These are phyloP conservation scores for Chaetorhynchus papuensis DNA, from an alignment of 2,113 vertebrate species.

Conservation along the genomic window DNA sequence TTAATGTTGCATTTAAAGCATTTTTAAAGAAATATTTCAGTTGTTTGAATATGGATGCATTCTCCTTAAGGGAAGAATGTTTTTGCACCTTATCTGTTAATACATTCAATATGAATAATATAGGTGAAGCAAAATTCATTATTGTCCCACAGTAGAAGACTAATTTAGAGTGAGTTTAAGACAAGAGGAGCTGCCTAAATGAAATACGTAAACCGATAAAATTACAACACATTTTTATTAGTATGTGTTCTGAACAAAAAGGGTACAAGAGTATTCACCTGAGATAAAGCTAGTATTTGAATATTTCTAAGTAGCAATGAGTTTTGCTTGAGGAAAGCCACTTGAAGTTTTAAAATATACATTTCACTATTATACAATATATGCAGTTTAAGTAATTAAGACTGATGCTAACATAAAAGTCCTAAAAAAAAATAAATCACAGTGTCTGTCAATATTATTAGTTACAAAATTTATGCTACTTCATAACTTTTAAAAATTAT, in stretches of 20 bases:
- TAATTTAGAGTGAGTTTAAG: slow-evolving; percentile 61
- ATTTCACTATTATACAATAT: slow-evolving; percentile 74
- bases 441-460: slow-evolving; percentile 75
- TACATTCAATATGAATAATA: slow-evolving; percentile 82
- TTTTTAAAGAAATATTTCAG: slow-evolving; percentile 39
- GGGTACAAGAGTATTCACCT: slow-evolving; percentile 76
- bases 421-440: slow-evolving; percentile 62
- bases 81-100: slow-evolving; percentile 71
- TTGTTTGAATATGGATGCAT: slow-evolving; percentile 57
- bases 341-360: slow-evolving; percentile 76
- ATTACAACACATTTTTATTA: slow-evolving; percentile 58
- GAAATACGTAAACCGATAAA: slow-evolving; percentile 56
- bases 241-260: slow-evolving; percentile 63
- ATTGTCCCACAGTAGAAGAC: slow-evolving; percentile 52
- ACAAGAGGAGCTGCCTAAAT: slow-evolving; percentile 49
- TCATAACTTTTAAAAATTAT: slow-evolving; percentile 67
- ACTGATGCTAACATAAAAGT: slow-evolving; percentile 68
- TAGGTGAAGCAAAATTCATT: slow-evolving; percentile 61
- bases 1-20: slow-evolving; percentile 45
- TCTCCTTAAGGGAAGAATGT: slow-evolving; percentile 70
- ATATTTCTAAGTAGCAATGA: slow-evolving; percentile 73
- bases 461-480: slow-evolving; percentile 76
- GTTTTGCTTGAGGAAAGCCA: slow-evolving; percentile 67
- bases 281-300: slow-evolving; percentile 78
- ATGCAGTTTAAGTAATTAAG: slow-evolving; percentile 74